A percentile compares a stretch with the other conserved stretches of the same genome.
Evolutionary conservation across 1,140 invertebrate genomes (phyloP).

Genomic region (Diuraphis noxia): DNA sequence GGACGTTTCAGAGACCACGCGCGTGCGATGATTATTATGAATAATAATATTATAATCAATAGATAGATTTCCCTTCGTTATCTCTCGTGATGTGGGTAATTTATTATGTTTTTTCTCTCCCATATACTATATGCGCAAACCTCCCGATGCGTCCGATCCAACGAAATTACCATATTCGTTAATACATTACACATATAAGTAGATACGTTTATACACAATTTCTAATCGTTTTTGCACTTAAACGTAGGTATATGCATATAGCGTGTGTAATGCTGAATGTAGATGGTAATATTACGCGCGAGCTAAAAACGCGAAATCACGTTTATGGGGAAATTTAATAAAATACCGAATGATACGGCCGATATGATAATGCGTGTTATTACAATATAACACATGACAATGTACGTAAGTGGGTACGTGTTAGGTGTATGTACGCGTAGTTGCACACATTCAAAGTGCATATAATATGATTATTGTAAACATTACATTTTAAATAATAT

Average conservation of each 20-base stretch:
- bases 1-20: neutral
- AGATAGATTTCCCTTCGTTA: slow-evolving; percentile 23
- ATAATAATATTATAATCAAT: slow-evolving; percentile 17
- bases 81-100: neutral
- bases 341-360: neutral
- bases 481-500: neutral
- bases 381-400: too few species aligned
- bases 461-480: neutral
- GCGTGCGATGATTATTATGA: neutral
- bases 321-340: neutral
- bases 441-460: neutral
- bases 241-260: neutral
- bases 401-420: too few species aligned
- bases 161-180: slow-evolving; percentile 11
- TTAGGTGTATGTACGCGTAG: neutral
- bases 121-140: neutral
- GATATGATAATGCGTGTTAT: neutral
- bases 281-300: neutral
- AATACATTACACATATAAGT: neutral
- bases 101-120: neutral
- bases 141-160: neutral
- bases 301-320: neutral
- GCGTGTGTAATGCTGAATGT: neutral
- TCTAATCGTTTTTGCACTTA: neutral
- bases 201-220: neutral